Base-by-base conservation (phyloP, 2,113 vertebrate genomes). In the Alces alces region DNA sequence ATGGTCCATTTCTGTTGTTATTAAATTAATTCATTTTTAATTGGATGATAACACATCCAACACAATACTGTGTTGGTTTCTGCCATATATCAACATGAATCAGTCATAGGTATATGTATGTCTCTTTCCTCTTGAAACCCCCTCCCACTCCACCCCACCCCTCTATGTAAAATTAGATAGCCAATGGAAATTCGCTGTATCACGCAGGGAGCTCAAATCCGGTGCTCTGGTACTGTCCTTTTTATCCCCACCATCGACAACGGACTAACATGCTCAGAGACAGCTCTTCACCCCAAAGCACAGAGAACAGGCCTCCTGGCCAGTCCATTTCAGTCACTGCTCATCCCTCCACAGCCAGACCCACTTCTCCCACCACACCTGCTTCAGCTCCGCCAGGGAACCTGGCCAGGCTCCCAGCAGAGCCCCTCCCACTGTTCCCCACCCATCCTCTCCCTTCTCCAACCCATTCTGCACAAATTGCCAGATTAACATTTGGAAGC, bases 141-240 rank as follows among this genome's bases (percentile, higher is more conserved):
- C n/a, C 66, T 70, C 66, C 66, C 66, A 70, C 19, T 70, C 10
- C 66, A 70, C 23, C n/a, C 66, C n/a, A 70, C 66, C n/a, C 19
- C 66, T 39, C 66, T 39, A 11, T 70, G n/a, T 70, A 23, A 70
- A 70, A 39, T 70, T 70, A 70, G n/a, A 70, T 23, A 39, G 66
- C 66, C 66, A 39, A 23, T 39, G 66, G 10, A 39, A 70, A 70
- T 70, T 70, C 6, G n/a, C 66, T 23, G n/a, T 39, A 39, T 39
- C n/a, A 39, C 0, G 0, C 1, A 0, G 19, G 66, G n/a, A 70
- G 36, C 66, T 70, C 66, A 39, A 0, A 70, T 70, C n/a, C 3
- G 5, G n/a, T 70, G 19, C 66, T 70, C n/a, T 70, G n/a, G 8
- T 0, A 1, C 0, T 2, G 43, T 54, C 45, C 9, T 93, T 80